phyloP scores from a whole-genome alignment of 2,797 vertebrate species.

The Odontamblyopus rebecca region DNA sequence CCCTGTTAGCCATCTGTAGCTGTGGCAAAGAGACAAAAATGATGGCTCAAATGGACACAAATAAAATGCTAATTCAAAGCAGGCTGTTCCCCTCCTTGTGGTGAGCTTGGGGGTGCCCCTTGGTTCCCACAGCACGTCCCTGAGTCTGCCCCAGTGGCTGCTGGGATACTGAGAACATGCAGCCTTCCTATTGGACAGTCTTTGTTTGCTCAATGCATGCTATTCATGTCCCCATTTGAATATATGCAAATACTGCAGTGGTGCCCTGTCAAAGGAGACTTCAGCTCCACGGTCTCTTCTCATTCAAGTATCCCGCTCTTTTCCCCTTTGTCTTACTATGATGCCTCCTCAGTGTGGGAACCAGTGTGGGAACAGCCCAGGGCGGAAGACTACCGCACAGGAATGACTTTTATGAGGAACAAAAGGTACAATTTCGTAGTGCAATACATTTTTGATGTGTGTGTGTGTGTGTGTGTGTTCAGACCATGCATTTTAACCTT shows the following conservation, averaged over 20 bases:
- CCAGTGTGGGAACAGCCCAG: constrained; percentile 62
- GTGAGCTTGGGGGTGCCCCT: constrained; percentile 67
- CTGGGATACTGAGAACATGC: constrained; percentile 61
- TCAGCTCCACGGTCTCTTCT: constrained; percentile 38
- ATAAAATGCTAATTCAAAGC: constrained; percentile 74
- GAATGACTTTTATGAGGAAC: constrained; percentile 19
- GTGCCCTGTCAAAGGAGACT: constrained; percentile 62
- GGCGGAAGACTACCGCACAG: constrained; percentile 38
- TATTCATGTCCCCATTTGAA: constrained; percentile 75
- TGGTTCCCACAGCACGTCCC: constrained; percentile 77
- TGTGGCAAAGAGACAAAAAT: constrained; percentile 69
- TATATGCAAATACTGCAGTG: constrained; percentile 78
- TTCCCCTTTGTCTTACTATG: constrained; percentile 50
- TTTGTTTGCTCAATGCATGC: constrained; percentile 67
- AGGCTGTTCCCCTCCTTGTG: constrained; percentile 62
- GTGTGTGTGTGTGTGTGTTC: background rate
- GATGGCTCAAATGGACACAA: constrained; percentile 74
- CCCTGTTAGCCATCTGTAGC: constrained; percentile 75
- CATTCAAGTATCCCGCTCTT: constrained; percentile 55
- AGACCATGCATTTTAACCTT: background rate
- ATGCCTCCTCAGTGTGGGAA: constrained; percentile 40
- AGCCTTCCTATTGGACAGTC: constrained; percentile 63
- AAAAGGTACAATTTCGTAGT: background rate
- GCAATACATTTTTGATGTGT: background rate
- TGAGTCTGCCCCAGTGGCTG: constrained; percentile 65